Base-by-base conservation (phyloP, 2,797 vertebrate species). In the Eurystomus glaucurus region DNA sequence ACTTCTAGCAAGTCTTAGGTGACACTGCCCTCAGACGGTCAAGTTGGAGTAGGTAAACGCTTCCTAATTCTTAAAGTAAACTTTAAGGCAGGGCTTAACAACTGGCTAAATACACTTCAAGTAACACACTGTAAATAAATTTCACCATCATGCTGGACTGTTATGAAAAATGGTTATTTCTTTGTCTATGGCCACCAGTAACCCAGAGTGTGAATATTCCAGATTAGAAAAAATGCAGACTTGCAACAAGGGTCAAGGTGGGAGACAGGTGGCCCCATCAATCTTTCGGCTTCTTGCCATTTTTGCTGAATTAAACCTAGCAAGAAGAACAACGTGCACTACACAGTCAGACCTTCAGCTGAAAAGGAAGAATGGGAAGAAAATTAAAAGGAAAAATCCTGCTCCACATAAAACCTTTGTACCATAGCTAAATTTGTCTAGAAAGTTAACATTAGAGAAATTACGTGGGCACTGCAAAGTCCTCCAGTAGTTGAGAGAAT, bases 401-500 rank as follows among this genome's bases (percentile, higher is more conserved):
- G n/a, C 43, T 95, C 25, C 20, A 80, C 52, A 65, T 77, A 92
- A 95, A 94, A 71, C 6, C 72, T 86, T 84, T 89, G 52, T 88
- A 85, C 65, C 62, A 71, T 75, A 70, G 41, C 71, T 93, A 80
- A 83, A 92, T 93, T 96, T 93, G 25, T 82, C 89, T 80, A 70
- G 48, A 88, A 93, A 79, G 28, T 82, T 95, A 95, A 91, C 48
- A 61, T 61, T 70, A 93, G 22, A 69, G 78, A 93, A 87, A 93
- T 79, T 9, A 93, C 95, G 91, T 72, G 46, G 25, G 52, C 68
- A 69, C 37, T 60, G 18, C 23, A 79, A 82, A 91, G 52, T 71
- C 46, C 51, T 91, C 91, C 65, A 85, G 94, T 92, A 91, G 54
- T 71, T 82, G 75, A 93, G 81, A 81, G 75, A 96, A 87, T 93